Percentiles rank a stretch among this genome's conserved stretches.
phyloP scores from a whole-genome alignment of 2,113 vertebrate genomes.

The Cottus gobio region DNA sequence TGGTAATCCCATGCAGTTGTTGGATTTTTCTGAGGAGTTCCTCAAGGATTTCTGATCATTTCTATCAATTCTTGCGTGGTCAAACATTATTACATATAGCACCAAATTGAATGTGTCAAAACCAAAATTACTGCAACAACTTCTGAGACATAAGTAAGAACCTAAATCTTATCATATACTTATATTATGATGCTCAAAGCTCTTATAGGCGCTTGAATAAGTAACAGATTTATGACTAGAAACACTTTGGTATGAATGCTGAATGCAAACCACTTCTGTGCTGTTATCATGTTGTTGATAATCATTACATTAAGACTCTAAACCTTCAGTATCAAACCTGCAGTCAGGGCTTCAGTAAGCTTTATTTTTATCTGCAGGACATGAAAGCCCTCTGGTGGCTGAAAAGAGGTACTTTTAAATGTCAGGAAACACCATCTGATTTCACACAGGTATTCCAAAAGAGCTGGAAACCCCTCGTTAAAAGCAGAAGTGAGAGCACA shows the following conservation, averaged over 20 bases:
- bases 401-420: slow-evolving; percentile 16
- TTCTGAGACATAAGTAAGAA: too few relatives aligned
- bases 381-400: slow-evolving; percentile 63
- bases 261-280: too few relatives aligned
- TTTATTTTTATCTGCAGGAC: neutral
- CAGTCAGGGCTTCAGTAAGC: neutral
- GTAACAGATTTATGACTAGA: too few relatives aligned
- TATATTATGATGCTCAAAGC: too few relatives aligned
- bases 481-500: neutral
- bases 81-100: neutral
- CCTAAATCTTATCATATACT: too few relatives aligned
- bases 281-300: neutral
- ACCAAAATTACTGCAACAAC: neutral
- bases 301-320: neutral
- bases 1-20: too few relatives aligned
- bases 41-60: too few relatives aligned
- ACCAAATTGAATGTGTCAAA: neutral
- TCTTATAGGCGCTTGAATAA: too few relatives aligned
- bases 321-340: neutral
- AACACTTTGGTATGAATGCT: too few relatives aligned
- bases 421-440: neutral
- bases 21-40: too few relatives aligned
- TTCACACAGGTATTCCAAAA: neutral
- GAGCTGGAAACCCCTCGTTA: neutral
- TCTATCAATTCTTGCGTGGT: neutral